Evolutionary conservation across 2,888 invertebrate species (phyloP).

Genomic region (Actias luna): DNA sequence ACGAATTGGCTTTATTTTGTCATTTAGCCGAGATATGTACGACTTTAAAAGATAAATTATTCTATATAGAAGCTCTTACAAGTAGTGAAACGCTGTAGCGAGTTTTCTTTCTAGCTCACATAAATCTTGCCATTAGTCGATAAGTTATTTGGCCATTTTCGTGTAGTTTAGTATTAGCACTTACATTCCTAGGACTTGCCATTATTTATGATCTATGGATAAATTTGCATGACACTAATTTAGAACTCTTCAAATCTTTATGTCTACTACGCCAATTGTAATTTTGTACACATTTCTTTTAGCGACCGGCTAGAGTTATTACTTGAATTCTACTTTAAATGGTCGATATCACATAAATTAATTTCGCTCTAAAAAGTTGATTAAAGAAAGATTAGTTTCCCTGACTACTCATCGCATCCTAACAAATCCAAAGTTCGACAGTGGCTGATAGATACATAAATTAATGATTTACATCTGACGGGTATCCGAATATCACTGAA

Average conservation of each 20-base stretch:
- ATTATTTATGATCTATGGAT: constrained; percentile 2
- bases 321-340: no score
- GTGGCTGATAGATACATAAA: no score
- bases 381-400: no score
- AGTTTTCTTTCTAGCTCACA: constrained; percentile 47
- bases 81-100: constrained; percentile 15
- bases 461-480: no score
- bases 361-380: no score
- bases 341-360: no score
- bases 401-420: no score
- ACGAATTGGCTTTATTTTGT: not conserved
- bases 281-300: not conserved
- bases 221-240: not conserved
- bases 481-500: no score
- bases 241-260: not conserved
- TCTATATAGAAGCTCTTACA: not conserved
- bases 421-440: no score
- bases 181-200: constrained; percentile 2
- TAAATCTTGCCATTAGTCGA: constrained; percentile 54
- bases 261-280: not conserved
- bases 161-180: constrained; percentile 4
- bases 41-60: not conserved
- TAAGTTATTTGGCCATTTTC: constrained; percentile 6
- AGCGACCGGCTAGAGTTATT: not conserved
- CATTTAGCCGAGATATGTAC: not conserved